Evolutionary conservation across 2,113 vertebrate species (phyloP), one percentile per base, ranked within the genome.

Genomic region (Phyllostomus discolor): DNA sequence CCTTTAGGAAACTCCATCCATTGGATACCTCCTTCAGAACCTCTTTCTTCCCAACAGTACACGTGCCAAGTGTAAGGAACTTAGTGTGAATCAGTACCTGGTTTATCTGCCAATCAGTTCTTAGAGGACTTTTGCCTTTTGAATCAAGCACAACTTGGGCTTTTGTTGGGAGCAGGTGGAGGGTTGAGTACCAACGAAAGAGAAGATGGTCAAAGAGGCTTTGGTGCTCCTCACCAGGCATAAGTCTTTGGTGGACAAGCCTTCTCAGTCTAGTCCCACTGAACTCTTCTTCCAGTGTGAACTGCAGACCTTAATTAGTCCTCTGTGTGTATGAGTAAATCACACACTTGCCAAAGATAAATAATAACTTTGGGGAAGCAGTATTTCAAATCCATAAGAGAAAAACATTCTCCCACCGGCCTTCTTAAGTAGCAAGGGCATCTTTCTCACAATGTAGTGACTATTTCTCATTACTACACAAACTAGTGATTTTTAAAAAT

Each of bases 401-500:
- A 67, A 80, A 82, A 79, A 7, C 57, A 10, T 80, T 92, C 90
- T 31, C 1, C 38, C 57, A 38, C 57, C 17, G 62, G 17, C 57
- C 28, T 57, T 62, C 81, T 84, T 69, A 64, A 54, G 87, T 72
- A 76, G 38, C 38, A 69, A 88, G 26, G 3, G 20, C 54, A 7
- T 64, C 22, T 92, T 82, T 82, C 69, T 94, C 48, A 43, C 16
- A 75, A 10, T 31, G 31, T 28, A 54, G 10, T 31, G 11, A 93
- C 19, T 69, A 78, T 82, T 88, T 82, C n/a, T 82, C 24, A 19
- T 64, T 62, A n/a, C 66, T 20, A 83, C 3, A 50, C 26, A 91
- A 82, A 82, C 28, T 5, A 70, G 28, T 69, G n/a, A 84, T 81
- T 69, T 91, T 95, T 35, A 16, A 76, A 94, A 59, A 46, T 86